A percentile compares a stretch with the other conserved stretches of the same genome.
Conservation (phyloP, 2,113 vertebrate genomes). For the Galeopterus variegatus region DNA sequence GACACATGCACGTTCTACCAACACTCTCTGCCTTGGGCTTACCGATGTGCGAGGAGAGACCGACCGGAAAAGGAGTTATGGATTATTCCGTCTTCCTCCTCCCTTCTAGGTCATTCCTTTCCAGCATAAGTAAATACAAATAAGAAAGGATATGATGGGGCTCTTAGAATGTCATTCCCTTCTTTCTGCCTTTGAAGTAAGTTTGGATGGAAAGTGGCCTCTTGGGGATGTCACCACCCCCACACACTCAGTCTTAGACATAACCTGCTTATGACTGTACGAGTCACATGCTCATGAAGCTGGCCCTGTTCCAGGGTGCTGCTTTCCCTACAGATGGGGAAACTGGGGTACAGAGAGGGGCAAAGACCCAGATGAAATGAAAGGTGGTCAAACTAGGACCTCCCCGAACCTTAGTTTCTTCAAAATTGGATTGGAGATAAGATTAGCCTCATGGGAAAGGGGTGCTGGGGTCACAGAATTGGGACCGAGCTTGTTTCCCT, state of each 20-base stretch:
- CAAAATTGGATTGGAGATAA: not conserved
- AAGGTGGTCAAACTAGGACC: not conserved
- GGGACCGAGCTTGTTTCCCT: not conserved
- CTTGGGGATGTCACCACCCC: too few relatives aligned
- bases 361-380: not conserved
- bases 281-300: not conserved
- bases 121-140: not conserved
- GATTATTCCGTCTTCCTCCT: not conserved
- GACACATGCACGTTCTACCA: rapidly evolving
- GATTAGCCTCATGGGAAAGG: not conserved
- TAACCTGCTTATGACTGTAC: not conserved
- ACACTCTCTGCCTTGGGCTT: not conserved
- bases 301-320: not conserved
- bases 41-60: not conserved
- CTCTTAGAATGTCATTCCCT: not conserved
- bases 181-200: not conserved
- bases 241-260: too few relatives aligned
- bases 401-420: not conserved
- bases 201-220: not conserved
- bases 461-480: not conserved
- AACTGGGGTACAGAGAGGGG: not conserved
- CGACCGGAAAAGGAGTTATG: not conserved
- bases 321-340: not conserved
- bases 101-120: not conserved
- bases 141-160: too few relatives aligned